These are phyloP conservation scores for Pantala flavescens DNA, from an alignment of 1,140 invertebrate species.

Conservation along the genomic window DNA sequence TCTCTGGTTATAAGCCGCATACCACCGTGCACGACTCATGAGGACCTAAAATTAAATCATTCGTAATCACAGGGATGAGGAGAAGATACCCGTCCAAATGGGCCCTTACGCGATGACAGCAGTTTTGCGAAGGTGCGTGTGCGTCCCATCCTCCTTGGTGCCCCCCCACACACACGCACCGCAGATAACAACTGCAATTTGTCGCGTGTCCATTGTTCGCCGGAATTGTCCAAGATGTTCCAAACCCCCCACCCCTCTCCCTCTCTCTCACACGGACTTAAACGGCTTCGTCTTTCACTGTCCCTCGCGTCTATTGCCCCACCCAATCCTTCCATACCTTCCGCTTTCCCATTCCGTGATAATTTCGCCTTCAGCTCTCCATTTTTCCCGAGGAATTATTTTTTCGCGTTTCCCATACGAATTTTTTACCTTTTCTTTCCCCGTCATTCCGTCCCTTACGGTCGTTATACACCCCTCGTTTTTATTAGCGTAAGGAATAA, in stretches of 20 bases:
- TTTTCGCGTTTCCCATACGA: too few species aligned
- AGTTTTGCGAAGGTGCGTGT: background rate
- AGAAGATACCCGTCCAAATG: background rate
- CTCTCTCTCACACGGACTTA: background rate
- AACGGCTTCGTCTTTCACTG: too few species aligned
- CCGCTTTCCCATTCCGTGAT: background rate
- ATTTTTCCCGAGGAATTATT: too few species aligned
- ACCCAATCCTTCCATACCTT: background rate
- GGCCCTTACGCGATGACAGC: background rate
- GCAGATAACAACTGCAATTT: background rate
- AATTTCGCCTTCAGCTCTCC: too few species aligned
- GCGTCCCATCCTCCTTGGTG: background rate
- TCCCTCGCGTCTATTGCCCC: too few species aligned
- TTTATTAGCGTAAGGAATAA: too few species aligned
- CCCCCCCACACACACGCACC: background rate
- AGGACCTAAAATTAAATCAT: background rate
- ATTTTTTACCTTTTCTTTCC: too few species aligned
- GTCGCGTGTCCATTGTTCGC: background rate
- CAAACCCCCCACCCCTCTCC: background rate
- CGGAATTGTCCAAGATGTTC: background rate
- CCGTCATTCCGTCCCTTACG: too few species aligned
- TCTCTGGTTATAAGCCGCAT: background rate
- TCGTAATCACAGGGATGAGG: background rate
- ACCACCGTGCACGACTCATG: background rate
- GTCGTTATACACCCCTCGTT: too few species aligned